These are phyloP conservation scores for Sphenopsis melanotis DNA, from an alignment of 2,797 vertebrate genomes.

Conservation along the genomic window DNA sequence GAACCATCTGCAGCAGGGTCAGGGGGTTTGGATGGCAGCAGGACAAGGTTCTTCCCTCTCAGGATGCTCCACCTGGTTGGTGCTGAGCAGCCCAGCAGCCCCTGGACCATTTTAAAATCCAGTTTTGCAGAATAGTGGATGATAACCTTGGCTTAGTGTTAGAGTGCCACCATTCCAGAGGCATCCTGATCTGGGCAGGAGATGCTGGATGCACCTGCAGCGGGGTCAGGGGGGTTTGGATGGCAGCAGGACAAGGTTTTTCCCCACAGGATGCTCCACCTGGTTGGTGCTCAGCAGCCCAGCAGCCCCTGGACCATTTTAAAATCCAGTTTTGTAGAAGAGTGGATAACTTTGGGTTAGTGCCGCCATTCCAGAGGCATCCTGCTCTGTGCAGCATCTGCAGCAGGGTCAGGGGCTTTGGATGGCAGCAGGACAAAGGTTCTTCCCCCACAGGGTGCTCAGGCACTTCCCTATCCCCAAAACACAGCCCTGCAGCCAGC, in stretches of 20 bases:
- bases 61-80: not conserved
- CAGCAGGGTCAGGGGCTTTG: too few relatives aligned
- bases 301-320: not conserved
- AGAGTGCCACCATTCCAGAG: not conserved
- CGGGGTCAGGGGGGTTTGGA: too few relatives aligned
- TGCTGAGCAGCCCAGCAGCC: too few relatives aligned
- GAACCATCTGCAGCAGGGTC: too few relatives aligned
- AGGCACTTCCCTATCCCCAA: not conserved
- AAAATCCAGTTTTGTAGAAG: not conserved
- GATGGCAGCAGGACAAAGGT: not conserved
- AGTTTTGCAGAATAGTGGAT: not conserved
- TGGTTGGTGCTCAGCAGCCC: too few relatives aligned
- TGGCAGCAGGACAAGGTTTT: too few relatives aligned
- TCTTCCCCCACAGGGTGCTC: not conserved
- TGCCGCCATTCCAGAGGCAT: not conserved
- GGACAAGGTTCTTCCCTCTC: not conserved
- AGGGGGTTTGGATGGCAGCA: too few relatives aligned
- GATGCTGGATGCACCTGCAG: too few relatives aligned
- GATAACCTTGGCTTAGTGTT: not conserved
- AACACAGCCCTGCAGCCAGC: accelerated
- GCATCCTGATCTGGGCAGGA: too few relatives aligned
- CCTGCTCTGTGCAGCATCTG: too few relatives aligned
- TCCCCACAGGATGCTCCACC: too few relatives aligned
- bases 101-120: not conserved
- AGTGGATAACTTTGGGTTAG: not conserved